Evolutionary conservation across 2,113 vertebrate species (phyloP), one percentile per base, ranked within the genome.

Genomic region (Gnathonemus longibarbis): DNA sequence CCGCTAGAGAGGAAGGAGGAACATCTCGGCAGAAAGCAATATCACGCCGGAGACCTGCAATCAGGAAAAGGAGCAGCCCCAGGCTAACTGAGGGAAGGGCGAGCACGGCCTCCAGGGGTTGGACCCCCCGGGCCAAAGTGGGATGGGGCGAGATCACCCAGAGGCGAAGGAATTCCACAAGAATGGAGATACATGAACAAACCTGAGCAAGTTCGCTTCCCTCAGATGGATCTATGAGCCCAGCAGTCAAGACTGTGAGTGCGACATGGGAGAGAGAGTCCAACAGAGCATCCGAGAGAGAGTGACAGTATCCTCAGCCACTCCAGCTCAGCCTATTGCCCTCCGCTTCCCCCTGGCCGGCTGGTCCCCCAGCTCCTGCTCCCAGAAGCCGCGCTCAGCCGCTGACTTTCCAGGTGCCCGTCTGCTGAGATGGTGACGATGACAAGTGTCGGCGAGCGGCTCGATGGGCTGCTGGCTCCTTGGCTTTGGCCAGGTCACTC

Each of bases 71-170:
- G 88, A 87, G 48, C n/a, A 50, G 42, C n/a, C 87, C 83, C 92
- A 91, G 85, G 50, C 90, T 90, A 89, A 90, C 93, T 91, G 92
- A 66, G 89, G 42, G 35, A 27, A 39, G 6, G 7, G 45, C 53
- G 31, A 27, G 31, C 15, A 35, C 3, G n/a, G 24, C 62, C 35
- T 62, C 10, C 96, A 94, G 95, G 94, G 93, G 94, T 92, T 92
- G 93, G 91, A 93, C 93, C 92, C 94, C 94, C 35, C 94, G 83
- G 35, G 89, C 94, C 94, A 95, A 94, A 95, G 95, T 2, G 39
- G 39, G 21, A 96, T 93, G 95, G 95, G 95, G 93, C 90, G 91
- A 89, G 15, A 31, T 84, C 80, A 84, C 19, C 42, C 17, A 21
- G 9, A 21, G 24, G n/a, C 31, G 3, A 13, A 27, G 35, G 5